Conservation (phyloP, 2,888 invertebrate species). For the Ornithoptera priamus region DNA sequence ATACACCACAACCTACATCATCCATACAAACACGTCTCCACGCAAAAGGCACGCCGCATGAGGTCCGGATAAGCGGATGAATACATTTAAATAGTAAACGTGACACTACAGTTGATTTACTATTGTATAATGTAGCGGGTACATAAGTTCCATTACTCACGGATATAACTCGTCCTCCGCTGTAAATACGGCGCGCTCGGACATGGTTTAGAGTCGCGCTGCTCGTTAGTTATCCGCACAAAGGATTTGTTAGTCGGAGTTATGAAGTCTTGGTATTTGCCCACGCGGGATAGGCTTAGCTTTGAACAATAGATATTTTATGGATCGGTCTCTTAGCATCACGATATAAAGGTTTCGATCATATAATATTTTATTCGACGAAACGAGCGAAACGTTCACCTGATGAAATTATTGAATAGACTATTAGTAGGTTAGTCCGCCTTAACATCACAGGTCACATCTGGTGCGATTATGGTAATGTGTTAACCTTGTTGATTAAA, state of each 20-base stretch:
- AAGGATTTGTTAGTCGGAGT: conserved; percentile 78
- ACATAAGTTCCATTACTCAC: conserved; percentile 74
- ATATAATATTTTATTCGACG: too few relatives aligned
- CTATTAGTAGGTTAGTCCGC: too few relatives aligned
- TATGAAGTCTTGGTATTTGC: conserved; percentile 66
- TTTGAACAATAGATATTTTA: conserved; percentile 31
- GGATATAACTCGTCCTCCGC: conserved; percentile 68
- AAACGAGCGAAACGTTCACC: too few relatives aligned
- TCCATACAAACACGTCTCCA: conserved; percentile 66
- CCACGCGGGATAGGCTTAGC: conserved; percentile 54
- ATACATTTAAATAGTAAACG: conserved; percentile 80
- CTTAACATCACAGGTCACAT: too few relatives aligned
- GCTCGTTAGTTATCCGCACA: conserved; percentile 64
- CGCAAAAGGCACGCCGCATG: conserved; percentile 71
- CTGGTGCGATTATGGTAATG: too few relatives aligned
- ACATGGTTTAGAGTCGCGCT: conserved; percentile 66
- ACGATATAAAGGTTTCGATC: not conserved
- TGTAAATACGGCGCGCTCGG: conserved; percentile 70
- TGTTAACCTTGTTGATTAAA: too few relatives aligned
- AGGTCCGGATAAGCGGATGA: conserved; percentile 76
- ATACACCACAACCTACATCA: conserved; percentile 73
- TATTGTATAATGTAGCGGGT: conserved; percentile 68
- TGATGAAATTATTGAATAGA: too few relatives aligned
- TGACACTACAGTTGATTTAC: conserved; percentile 73
- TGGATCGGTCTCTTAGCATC: not conserved